Percentiles rank a stretch among this genome's conserved stretches.
phyloP scores from a whole-genome alignment of 2,797 vertebrate species.

The Poliocrania exsul region DNA sequence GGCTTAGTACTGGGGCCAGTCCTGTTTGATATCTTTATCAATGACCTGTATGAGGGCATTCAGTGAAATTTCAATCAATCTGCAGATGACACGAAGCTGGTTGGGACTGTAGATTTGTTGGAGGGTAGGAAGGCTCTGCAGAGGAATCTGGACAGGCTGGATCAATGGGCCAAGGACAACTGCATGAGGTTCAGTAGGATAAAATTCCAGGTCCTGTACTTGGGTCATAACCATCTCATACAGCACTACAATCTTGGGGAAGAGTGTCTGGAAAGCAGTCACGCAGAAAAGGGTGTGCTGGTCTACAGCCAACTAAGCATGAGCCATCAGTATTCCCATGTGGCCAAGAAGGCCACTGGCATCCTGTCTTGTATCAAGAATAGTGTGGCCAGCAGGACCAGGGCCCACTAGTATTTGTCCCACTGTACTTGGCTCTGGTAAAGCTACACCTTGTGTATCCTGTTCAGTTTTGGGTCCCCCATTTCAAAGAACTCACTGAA shows the following conservation, averaged over 20 bases:
- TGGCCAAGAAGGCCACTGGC: background rate
- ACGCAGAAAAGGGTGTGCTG: background rate
- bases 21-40: background rate
- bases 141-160: background rate
- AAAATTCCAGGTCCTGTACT: background rate
- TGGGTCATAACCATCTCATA: background rate
- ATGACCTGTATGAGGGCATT: background rate
- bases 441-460: background rate
- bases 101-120: background rate
- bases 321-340: background rate
- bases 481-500: background rate
- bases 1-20: background rate
- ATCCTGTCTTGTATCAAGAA: background rate
- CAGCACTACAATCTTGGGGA: background rate
- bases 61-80: background rate
- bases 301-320: background rate
- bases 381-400: background rate
- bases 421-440: background rate
- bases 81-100: background rate
- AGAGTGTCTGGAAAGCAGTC: background rate
- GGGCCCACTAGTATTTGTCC: too few species aligned
- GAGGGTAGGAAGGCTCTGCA: background rate
- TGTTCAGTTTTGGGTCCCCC: background rate
- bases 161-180: background rate
- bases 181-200: background rate